Percentiles rank a stretch among this genome's conserved stretches.
Conservation (phyloP, 2,797 vertebrate genomes). For the Crossoptilon crossoptilon region DNA sequence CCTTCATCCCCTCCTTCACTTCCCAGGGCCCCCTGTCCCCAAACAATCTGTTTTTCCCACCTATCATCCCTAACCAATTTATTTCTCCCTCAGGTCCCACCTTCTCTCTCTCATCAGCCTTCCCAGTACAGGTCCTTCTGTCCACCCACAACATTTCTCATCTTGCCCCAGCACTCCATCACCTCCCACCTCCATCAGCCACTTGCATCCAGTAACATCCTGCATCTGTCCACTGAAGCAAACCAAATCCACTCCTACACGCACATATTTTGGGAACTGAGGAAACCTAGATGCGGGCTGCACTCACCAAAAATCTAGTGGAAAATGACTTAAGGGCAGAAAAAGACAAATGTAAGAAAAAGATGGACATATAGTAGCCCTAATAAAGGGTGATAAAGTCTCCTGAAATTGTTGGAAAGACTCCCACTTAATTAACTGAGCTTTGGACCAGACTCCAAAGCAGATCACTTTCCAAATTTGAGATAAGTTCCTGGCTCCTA, state of each 20-base stretch:
- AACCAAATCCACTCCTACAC: not conserved
- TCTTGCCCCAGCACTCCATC: not conserved
- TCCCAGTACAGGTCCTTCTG: not conserved
- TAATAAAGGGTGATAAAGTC: constrained; percentile 63
- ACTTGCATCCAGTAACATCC: not conserved
- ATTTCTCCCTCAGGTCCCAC: not conserved
- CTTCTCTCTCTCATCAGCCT: not conserved
- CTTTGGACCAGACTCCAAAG: constrained; percentile 57
- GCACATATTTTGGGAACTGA: accelerated
- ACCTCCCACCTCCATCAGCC: not conserved
- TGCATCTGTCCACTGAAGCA: not conserved
- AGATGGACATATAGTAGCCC: constrained; percentile 49
- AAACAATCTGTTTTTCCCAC: not conserved
- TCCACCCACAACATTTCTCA: not conserved
- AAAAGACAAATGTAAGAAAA: not conserved
- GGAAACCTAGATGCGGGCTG: not conserved
- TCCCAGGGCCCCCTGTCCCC: not conserved
- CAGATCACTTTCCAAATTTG: constrained; percentile 45
- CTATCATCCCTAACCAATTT: not conserved
- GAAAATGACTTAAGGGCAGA: not conserved
- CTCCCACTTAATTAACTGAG: constrained; percentile 45
- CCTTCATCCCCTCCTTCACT: not conserved
- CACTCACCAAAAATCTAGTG: not conserved
- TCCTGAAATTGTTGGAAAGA: constrained; percentile 60
- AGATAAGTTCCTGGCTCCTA: constrained; percentile 52